Evolutionary conservation across 2,113 vertebrate species (phyloP).

Genomic region (Colistium nudipinnis): DNA sequence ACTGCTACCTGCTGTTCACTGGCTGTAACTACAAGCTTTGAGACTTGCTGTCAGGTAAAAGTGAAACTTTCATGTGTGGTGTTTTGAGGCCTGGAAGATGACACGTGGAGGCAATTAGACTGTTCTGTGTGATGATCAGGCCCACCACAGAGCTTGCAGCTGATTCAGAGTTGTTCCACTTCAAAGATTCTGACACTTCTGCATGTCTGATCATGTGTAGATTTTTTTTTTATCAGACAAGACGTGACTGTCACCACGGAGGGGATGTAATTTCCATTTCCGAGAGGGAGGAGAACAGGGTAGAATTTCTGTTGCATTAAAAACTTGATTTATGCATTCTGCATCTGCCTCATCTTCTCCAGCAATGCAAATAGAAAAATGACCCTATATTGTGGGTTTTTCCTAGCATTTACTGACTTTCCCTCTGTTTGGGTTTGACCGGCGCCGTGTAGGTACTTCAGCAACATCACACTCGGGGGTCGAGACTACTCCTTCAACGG

Average conservation of each 20-base stretch:
- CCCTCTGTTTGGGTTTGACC: constrained; percentile 6
- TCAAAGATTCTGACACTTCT: constrained; percentile 61
- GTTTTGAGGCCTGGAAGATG: constrained; percentile 54
- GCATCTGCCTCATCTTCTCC: constrained; percentile 9
- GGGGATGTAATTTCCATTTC: constrained; percentile 48
- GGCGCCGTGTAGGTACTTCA: constrained; percentile 86
- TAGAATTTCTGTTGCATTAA: constrained; percentile 31
- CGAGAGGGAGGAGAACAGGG: constrained; percentile 18
- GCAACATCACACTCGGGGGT: constrained; percentile 93
- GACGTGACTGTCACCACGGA: constrained; percentile 41
- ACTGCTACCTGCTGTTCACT: constrained; percentile 74
- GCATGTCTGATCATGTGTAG: constrained; percentile 63
- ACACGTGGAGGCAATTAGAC: constrained; percentile 62
- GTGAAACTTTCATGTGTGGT: constrained; percentile 32
- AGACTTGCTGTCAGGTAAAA: constrained; percentile 36
- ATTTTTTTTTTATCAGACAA: constrained; percentile 65
- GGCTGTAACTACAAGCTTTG: constrained; percentile 70
- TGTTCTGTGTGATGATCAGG: constrained; percentile 59
- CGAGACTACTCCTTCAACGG: constrained; percentile 93
- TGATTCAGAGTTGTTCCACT: constrained; percentile 56
- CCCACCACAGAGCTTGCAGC: constrained; percentile 44
- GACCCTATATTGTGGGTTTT: constrained; percentile 1
- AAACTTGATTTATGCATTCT: constrained; percentile 1
- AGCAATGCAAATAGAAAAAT: constrained; percentile 13
- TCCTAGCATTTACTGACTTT: not conserved